Evolutionary conservation across 2,888 invertebrate genomes (phyloP).

Genomic region (Temnothorax unifasciatus): DNA sequence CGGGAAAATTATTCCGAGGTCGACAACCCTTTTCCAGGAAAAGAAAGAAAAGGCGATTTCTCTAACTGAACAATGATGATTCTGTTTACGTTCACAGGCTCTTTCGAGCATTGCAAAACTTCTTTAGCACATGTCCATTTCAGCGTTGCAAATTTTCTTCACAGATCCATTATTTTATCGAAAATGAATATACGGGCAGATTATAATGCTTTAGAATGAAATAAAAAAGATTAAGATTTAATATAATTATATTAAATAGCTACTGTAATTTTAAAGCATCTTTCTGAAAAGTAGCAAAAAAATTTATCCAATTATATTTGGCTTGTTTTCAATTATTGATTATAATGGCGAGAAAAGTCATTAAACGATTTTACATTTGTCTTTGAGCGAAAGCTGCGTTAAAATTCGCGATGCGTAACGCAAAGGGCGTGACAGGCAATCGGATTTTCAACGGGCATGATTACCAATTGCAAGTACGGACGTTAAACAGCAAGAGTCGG

Average conservation of each 20-base stretch:
- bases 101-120: neutral
- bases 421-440: slow-evolving; percentile 33
- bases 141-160: neutral
- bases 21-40: slow-evolving; percentile 18
- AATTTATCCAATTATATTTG: neutral
- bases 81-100: neutral
- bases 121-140: neutral
- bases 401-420: neutral
- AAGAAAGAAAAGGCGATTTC: slow-evolving; percentile 33
- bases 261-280: neutral
- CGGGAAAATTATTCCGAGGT: slow-evolving; percentile 60
- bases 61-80: neutral
- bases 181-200: neutral
- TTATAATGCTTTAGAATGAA: neutral
- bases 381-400: neutral
- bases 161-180: neutral
- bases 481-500: slow-evolving; percentile 38
- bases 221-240: neutral
- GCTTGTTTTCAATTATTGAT: neutral
- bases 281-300: neutral
- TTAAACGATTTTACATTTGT: neutral
- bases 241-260: neutral
- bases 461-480: slow-evolving; percentile 49
- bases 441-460: slow-evolving; percentile 47
- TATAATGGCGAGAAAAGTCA: neutral